A percentile compares a stretch with the other conserved stretches of the same genome.
phyloP scores from a whole-genome alignment of 1,140 invertebrate genomes.

The Papilio machaon region DNA sequence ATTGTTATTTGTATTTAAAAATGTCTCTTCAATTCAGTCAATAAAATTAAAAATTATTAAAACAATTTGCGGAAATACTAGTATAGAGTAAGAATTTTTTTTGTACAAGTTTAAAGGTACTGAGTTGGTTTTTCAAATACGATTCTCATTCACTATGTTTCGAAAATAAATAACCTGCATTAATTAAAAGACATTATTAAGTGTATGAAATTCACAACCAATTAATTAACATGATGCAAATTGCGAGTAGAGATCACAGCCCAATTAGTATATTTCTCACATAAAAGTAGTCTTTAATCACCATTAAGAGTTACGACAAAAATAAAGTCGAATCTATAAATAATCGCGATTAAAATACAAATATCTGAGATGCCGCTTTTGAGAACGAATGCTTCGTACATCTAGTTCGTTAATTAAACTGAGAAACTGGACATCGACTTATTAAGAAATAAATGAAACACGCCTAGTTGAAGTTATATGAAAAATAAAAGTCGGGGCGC shows the following conservation, averaged over 20 bases:
- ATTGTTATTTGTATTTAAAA: no score
- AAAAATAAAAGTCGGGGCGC: conserved; percentile 40
- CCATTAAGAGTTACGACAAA: conserved; percentile 57
- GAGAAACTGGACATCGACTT: conserved; percentile 60
- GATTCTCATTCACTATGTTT: background rate
- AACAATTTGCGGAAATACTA: no score
- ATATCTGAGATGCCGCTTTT: conserved; percentile 57
- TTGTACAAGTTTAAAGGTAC: no score
- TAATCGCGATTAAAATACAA: conserved; percentile 74
- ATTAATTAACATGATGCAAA: conserved; percentile 42
- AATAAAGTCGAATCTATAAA: conserved; percentile 69
- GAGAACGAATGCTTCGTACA: conserved; percentile 43
- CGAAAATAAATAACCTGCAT: conserved; percentile 9
- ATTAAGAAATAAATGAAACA: conserved; percentile 77
- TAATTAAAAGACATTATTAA: conserved; percentile 29
- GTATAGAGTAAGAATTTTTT: no score
- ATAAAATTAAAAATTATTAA: no score
- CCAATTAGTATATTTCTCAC: conserved; percentile 55
- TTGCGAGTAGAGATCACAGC: conserved; percentile 13
- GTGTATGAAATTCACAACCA: conserved; percentile 28
- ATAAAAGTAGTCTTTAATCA: conserved; percentile 60
- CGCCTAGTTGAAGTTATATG: conserved; percentile 54
- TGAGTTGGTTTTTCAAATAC: background rate
- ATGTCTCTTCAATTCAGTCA: no score
- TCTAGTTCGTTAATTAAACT: conserved; percentile 70